Conservation (phyloP, 2,113 vertebrate genomes). For the cat (Felis catus) region F.catus_Fca126_mat1.0 CM031420.1:38407501-38408000, state of each 20-base stretch:
- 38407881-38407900: neutral
- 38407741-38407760: neutral
- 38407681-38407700: neutral
- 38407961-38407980: too few species aligned
- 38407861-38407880: neutral
- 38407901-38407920: neutral
- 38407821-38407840: slow-evolving; percentile 88
- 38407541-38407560: slow-evolving; percentile 58
- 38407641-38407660: neutral
- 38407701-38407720: neutral
- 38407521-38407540: slow-evolving; percentile 72
- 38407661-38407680: neutral
- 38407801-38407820: slow-evolving; percentile 81
- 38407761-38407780: slow-evolving; percentile 52
- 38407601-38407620: neutral
- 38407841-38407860: slow-evolving; percentile 82
- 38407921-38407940: too few species aligned
- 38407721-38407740: neutral
- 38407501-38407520: slow-evolving; percentile 63
- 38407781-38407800: slow-evolving; percentile 86
- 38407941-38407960: too few species aligned
- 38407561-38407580: slow-evolving; percentile 23
- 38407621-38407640: neutral
- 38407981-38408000: too few species aligned
- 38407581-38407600: neutral